phyloP scores from a whole-genome alignment of 2,797 vertebrate genomes.

The Syngnathus acus region DNA sequence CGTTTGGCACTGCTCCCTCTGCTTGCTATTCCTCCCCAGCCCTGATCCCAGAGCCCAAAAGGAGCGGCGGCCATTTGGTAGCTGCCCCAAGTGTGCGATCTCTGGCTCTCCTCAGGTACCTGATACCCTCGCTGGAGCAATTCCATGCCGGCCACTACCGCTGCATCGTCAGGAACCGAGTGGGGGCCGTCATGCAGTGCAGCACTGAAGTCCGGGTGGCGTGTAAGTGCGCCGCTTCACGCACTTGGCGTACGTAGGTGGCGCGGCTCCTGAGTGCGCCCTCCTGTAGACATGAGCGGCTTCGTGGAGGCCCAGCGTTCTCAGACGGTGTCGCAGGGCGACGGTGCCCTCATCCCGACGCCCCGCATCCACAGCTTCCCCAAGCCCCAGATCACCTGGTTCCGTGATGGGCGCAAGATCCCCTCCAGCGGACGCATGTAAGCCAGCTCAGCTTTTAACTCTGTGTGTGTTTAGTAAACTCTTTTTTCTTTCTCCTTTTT shows the following conservation, averaged over 20 bases:
- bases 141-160: constrained; percentile 92
- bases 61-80: constrained; percentile 37
- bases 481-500: too few relatives aligned
- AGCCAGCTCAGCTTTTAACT: constrained; percentile 40
- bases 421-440: constrained; percentile 95
- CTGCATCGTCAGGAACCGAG: constrained; percentile 92
- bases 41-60: constrained; percentile 69
- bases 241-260: not conserved
- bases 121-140: constrained; percentile 90
- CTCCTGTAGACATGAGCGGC: constrained; percentile 83
- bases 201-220: constrained; percentile 94
- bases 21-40: constrained; percentile 68
- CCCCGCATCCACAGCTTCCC: constrained; percentile 93
- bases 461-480: not conserved
- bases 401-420: constrained; percentile 93
- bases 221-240: constrained; percentile 76
- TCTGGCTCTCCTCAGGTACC: constrained; percentile 70
- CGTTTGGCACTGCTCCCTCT: constrained; percentile 49
- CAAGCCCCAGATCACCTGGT: constrained; percentile 95
- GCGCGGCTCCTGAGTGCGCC: constrained; percentile 1
- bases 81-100: too few relatives aligned
- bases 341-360: constrained; percentile 80
- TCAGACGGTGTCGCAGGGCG: constrained; percentile 85
- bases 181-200: constrained; percentile 93
- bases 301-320: constrained; percentile 82